Evolutionary conservation across 2,113 vertebrate species (phyloP), one percentile per base, ranked within the genome.

Genomic region (Pygoscelis antarcticus): DNA sequence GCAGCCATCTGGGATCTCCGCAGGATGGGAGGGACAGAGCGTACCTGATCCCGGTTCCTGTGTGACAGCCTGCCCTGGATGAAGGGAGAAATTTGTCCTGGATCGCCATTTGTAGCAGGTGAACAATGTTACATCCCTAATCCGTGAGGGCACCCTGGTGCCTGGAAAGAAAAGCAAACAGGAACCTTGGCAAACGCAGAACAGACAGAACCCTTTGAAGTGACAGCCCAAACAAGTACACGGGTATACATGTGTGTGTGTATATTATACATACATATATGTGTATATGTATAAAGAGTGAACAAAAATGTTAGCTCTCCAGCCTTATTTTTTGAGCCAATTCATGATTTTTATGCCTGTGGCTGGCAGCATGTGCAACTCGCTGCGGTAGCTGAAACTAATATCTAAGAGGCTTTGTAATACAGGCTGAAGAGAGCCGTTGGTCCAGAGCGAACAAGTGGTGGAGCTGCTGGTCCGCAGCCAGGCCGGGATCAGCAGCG

Each of bases 71-170:
- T 77, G 36, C 25, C 47, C 21, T 58, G 34, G 9, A 5, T 18
- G 22, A 54, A 47, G 44, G 66, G 54, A 66, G 19, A 40, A 49
- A 12, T 30, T 52, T 49, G 57, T 44, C 87, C 49, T 80, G 22
- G 0, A 0, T 79, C 32, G 25, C 38, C 32, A 8, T 2, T 4
- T 69, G 13, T 12, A 49, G 55, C 32, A 12, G 5, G 0, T 19
- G 10, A 55, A 22, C 25, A 10, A 4, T 7, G 9, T 36, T 51
- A 47, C 25, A 51, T 29, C 82, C 66, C 58, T 49, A 42, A 72
- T 51, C 36, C 25, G 16, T 7, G 29, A 46, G 51, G 55, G 42
- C 16, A 18, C 7, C 14, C 25, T 32, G 27, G 5, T 46, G 40
- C 17, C 52, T 66, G 29, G 18, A 18, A 27, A 77, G 82, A 83